These are phyloP conservation scores for Lasioglossum marginatum DNA, from an alignment of 2,888 invertebrate genomes.

Conservation along the genomic window DNA sequence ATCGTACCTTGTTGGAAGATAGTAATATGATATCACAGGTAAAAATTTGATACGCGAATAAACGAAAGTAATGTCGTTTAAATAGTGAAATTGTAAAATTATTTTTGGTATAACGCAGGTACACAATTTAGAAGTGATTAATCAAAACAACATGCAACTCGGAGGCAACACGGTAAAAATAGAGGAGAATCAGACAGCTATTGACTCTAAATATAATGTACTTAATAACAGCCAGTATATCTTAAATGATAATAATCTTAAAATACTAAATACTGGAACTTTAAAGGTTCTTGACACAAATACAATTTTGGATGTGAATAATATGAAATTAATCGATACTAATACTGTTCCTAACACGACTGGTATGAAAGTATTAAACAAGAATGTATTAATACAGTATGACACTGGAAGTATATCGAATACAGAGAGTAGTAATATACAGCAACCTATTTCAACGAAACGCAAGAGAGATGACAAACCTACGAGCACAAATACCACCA, in stretches of 20 bases:
- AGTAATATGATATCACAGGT: conserved; percentile 79
- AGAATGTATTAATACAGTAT: conserved; percentile 65
- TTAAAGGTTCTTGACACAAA: conserved; percentile 77
- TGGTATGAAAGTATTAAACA: conserved; percentile 72
- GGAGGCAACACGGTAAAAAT: conserved; percentile 75
- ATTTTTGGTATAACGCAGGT: conserved; percentile 65
- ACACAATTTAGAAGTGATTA: conserved; percentile 79
- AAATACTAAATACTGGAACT: conserved; percentile 74
- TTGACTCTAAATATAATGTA: conserved; percentile 76
- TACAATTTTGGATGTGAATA: conserved; percentile 76
- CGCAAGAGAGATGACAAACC: conserved; percentile 79
- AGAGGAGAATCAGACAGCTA: conserved; percentile 74
- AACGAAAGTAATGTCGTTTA: background rate
- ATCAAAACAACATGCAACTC: conserved; percentile 75
- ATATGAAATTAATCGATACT: conserved; percentile 75
- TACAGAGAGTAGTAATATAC: conserved; percentile 44
- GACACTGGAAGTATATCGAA: conserved; percentile 63
- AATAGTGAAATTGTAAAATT: background rate
- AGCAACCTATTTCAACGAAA: conserved; percentile 72
- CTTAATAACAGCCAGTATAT: conserved; percentile 75
- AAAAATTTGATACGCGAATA: conserved; percentile 31
- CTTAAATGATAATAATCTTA: conserved; percentile 76
- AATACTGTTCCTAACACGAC: conserved; percentile 68
- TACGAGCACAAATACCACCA: conserved; percentile 62
- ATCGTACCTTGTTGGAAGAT: conserved; percentile 76